Conservation (phyloP, 2,888 invertebrate genomes). For the Pristionchus japonicus region DNA sequence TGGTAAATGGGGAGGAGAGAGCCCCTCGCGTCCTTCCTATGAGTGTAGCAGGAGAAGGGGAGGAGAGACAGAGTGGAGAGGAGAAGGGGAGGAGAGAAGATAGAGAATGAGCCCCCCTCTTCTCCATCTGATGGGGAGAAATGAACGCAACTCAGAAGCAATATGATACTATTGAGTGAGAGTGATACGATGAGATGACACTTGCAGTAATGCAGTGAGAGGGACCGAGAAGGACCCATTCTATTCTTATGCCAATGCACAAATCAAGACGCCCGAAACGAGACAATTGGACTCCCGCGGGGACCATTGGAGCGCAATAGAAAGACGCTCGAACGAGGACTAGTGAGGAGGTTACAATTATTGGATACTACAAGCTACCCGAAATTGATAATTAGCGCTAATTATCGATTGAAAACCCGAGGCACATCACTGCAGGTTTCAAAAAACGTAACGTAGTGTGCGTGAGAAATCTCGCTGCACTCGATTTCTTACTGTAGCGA, state of each 20-base stretch:
- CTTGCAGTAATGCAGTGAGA: constrained; percentile 43
- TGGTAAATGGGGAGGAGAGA: constrained; percentile 39
- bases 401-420: neutral
- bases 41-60: constrained; percentile 16
- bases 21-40: constrained; percentile 28
- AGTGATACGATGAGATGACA: neutral
- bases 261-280: constrained; percentile 34
- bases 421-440: neutral
- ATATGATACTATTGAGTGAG: constrained; percentile 41
- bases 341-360: neutral
- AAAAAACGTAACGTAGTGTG: neutral
- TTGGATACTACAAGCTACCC: neutral
- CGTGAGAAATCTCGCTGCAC: neutral
- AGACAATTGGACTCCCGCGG: constrained; percentile 37
- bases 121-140: constrained; percentile 21
- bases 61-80: constrained; percentile 27
- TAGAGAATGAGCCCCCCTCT: constrained; percentile 31
- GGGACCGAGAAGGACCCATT: neutral
- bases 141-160: constrained; percentile 44
- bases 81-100: constrained; percentile 19
- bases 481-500: neutral
- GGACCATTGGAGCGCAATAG: neutral
- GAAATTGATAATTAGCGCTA: neutral
- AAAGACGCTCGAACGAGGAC: neutral
- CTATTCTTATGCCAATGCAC: constrained; percentile 45